phyloP scores from a whole-genome alignment of 2,797 vertebrate species.

The Acrossocheilus wenchowensis region DNA sequence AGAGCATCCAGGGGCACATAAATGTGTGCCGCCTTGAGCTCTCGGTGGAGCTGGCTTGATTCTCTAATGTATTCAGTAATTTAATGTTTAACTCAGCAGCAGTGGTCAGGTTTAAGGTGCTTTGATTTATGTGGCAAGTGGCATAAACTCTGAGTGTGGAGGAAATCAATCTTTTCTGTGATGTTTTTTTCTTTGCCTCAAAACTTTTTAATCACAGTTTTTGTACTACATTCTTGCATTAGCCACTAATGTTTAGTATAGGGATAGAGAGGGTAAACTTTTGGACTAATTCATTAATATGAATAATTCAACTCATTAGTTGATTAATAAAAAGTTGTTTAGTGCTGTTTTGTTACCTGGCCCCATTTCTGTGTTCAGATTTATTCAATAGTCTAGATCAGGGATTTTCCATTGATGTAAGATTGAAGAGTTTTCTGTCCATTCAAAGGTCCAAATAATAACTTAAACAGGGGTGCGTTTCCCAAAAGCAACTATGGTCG shows the following conservation, averaged over 20 bases:
- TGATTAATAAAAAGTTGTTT: background rate
- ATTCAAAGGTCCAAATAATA: background rate
- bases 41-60: conserved; percentile 38
- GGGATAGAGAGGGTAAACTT: background rate
- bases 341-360: background rate
- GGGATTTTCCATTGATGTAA: background rate
- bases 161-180: conserved; percentile 41
- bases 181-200: background rate
- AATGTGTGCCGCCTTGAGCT: conserved; percentile 33
- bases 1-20: conserved; percentile 36
- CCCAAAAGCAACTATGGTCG: too few relatives aligned
- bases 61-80: conserved; percentile 57
- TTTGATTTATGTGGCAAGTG: conserved; percentile 47
- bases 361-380: background rate
- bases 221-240: background rate
- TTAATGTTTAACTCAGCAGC: conserved; percentile 53
- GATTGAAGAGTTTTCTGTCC: background rate
- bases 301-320: background rate
- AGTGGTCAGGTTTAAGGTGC: conserved; percentile 30
- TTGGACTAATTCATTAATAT: background rate
- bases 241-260: conserved; percentile 1
- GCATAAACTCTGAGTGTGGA: conserved; percentile 30
- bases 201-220: conserved; percentile 28
- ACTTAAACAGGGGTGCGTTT: background rate
- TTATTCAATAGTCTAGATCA: background rate